These are phyloP conservation scores for Tapirus terrestris DNA, from an alignment of 2,113 vertebrate genomes.

Conservation along the genomic window DNA sequence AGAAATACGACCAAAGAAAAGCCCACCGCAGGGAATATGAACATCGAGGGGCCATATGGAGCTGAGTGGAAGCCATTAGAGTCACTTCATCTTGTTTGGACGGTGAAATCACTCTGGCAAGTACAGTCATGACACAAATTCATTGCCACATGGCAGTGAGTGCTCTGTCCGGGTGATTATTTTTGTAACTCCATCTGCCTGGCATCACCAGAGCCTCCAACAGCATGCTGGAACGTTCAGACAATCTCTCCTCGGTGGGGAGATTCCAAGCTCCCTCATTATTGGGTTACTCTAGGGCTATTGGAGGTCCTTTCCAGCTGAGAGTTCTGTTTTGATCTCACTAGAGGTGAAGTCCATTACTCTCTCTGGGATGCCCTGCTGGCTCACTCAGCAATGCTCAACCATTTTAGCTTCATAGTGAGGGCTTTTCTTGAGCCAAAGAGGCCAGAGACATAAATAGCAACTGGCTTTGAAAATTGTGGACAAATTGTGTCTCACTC, in stretches of 20 bases:
- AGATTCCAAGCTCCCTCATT: conserved; percentile 12
- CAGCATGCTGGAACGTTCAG: not conserved
- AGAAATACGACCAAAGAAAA: conserved; percentile 51
- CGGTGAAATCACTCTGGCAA: conserved; percentile 46
- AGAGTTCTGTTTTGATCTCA: conserved; percentile 74
- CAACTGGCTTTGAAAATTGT: conserved; percentile 37
- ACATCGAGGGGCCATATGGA: not conserved
- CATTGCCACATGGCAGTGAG: not conserved
- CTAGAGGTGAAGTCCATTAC: conserved; percentile 60
- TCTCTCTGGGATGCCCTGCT: conserved; percentile 60
- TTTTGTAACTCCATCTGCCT: conserved; percentile 67
- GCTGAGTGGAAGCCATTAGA: not conserved
- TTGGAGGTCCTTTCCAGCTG: conserved; percentile 55
- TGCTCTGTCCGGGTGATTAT: not conserved
- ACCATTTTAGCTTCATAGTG: not conserved
- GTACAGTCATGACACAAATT: not conserved
- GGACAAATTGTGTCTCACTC: not conserved
- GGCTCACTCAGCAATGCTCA: conserved; percentile 34
- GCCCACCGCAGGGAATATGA: not conserved
- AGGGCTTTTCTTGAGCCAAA: conserved; percentile 46
- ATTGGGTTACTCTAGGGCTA: conserved; percentile 49
- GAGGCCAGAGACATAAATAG: conserved; percentile 44
- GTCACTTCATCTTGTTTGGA: conserved; percentile 30
- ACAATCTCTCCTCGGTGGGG: not conserved
- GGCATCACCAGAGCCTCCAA: not conserved